These are phyloP conservation scores for Hedya salicella DNA, from an alignment of 2,888 invertebrate species.

Conservation along the genomic window DNA sequence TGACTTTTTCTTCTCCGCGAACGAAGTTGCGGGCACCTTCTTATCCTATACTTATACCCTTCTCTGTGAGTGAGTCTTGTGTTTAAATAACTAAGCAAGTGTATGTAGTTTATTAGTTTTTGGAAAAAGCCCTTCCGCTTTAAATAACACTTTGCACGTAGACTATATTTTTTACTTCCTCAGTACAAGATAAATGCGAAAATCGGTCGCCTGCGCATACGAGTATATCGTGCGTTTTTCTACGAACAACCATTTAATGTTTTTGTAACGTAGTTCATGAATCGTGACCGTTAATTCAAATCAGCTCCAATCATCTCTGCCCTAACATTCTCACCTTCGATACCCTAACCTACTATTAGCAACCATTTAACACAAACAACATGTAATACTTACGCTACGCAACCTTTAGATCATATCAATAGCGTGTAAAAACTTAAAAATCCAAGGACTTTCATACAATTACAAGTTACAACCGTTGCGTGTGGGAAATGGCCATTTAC, in stretches of 20 bases:
- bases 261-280: constrained; percentile 10
- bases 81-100: no score
- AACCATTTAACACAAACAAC: constrained; percentile 34
- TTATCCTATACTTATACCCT: no score
- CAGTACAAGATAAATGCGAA: no score
- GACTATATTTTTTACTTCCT: no score
- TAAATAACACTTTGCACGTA: no score
- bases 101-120: no score
- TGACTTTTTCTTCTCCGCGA: no score
- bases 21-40: no score
- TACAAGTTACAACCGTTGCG: constrained; percentile 60
- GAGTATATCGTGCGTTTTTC: background rate
- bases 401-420: constrained; percentile 76
- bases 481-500: constrained; percentile 67
- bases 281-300: constrained; percentile 26
- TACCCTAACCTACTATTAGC: constrained; percentile 31
- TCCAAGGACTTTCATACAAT: constrained; percentile 77
- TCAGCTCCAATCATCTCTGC: constrained; percentile 27
- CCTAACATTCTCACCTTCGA: constrained; percentile 33
- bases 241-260: background rate
- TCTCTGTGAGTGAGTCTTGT: no score
- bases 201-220: no score
- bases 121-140: no score
- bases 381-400: constrained; percentile 53
- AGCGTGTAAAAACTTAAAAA: constrained; percentile 63